phyloP scores from a whole-genome alignment of 2,888 invertebrate species.

The Hypena proboscidalis region DNA sequence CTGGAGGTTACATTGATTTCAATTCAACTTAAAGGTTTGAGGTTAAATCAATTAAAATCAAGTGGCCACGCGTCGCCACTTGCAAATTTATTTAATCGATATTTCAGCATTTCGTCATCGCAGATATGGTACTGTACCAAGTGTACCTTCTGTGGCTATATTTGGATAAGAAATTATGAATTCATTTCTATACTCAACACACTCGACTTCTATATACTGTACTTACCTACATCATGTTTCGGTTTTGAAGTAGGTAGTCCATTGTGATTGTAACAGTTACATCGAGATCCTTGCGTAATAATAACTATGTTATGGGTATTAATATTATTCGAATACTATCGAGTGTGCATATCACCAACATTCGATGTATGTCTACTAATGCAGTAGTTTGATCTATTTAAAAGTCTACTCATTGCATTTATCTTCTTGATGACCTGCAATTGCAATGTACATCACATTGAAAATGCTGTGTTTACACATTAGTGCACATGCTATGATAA shows the following conservation, averaged over 20 bases:
- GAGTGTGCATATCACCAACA: slow-evolving; percentile 31
- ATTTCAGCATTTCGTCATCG: no score
- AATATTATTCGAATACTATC: slow-evolving; percentile 46
- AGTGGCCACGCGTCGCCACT: no score
- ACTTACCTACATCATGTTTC: slow-evolving; percentile 58
- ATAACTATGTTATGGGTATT: slow-evolving; percentile 35
- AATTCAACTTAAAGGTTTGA: no score
- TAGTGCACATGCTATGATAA: no score
- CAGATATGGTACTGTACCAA: no score
- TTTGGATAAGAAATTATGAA: slow-evolving; percentile 73
- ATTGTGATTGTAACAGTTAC: slow-evolving; percentile 38
- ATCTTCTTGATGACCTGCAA: slow-evolving; percentile 1
- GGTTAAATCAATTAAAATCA: no score
- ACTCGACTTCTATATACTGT: slow-evolving; percentile 52
- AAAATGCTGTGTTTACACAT: no score
- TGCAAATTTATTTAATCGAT: no score
- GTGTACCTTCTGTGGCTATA: no score
- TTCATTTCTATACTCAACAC: slow-evolving; percentile 68
- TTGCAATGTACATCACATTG: not conserved
- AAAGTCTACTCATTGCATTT: slow-evolving; percentile 12
- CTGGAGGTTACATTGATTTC: no score
- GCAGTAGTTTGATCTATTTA: slow-evolving; percentile 36
- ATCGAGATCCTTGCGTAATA: slow-evolving; percentile 45
- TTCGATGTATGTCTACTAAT: slow-evolving; percentile 36
- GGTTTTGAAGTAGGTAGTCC: slow-evolving; percentile 55